Conservation (phyloP, 23 tunicate genomes). For the Botrylloides violaceus region DNA sequence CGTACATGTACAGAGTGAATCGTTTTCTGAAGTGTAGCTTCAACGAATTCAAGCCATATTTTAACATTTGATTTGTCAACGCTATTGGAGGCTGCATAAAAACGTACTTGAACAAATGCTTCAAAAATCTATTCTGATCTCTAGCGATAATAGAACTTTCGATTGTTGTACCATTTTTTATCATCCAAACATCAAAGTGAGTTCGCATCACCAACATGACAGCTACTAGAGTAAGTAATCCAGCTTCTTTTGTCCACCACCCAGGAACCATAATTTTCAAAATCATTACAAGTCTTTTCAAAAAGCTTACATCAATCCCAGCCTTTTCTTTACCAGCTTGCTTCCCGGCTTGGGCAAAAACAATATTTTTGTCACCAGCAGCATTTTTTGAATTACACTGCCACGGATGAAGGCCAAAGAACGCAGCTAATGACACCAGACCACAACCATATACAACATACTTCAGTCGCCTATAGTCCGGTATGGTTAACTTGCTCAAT, state of each 20-base stretch:
- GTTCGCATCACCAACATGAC: slow-evolving; percentile 67
- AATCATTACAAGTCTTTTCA: slow-evolving; percentile 49
- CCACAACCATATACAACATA: slow-evolving; percentile 3
- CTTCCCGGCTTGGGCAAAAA: slow-evolving; percentile 3
- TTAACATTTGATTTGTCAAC: slow-evolving; percentile 73
- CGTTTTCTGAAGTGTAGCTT: slow-evolving; percentile 71
- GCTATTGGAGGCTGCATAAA: slow-evolving; percentile 86
- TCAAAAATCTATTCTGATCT: slow-evolving; percentile 47
- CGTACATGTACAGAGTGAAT: slow-evolving; percentile 65
- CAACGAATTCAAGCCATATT: slow-evolving; percentile 81
- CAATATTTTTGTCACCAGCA: slow-evolving; percentile 5
- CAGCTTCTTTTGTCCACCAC: slow-evolving; percentile 72
- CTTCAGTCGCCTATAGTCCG: slow-evolving; percentile 4
- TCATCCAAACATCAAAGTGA: slow-evolving; percentile 94
- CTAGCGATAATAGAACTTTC: slow-evolving; percentile 85
- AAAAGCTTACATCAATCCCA: slow-evolving; percentile 37
- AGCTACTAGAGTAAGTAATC: slow-evolving; percentile 49
- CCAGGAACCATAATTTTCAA: slow-evolving; percentile 72
- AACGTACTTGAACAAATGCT: slow-evolving; percentile 57
- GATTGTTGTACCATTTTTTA: slow-evolving; percentile 84
- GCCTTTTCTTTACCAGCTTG: slow-evolving; percentile 49
- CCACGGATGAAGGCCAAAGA: slow-evolving; percentile 3
- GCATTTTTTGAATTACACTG: neutral
- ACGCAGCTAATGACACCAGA: neutral
- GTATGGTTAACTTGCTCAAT: slow-evolving; percentile 3